These are phyloP conservation scores for Artemia sinica DNA, from an alignment of 2,888 invertebrate species.

Conservation along the genomic window DNA sequence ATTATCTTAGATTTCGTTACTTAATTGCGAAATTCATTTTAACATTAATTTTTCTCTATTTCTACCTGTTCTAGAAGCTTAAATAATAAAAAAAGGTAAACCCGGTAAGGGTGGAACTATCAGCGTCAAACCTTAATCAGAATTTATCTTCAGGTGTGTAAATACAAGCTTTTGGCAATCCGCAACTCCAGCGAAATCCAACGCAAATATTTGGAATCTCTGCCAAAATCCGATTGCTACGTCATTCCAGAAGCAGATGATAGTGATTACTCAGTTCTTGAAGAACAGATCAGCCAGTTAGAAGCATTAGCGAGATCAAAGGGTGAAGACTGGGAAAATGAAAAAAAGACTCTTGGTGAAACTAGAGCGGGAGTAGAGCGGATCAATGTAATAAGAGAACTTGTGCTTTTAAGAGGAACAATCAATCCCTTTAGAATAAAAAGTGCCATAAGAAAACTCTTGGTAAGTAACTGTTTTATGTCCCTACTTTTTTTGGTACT, in stretches of 20 bases:
- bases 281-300: not conserved
- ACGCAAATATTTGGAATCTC: not conserved
- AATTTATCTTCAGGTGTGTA: not conserved
- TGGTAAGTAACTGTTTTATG: not conserved
- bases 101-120: no score
- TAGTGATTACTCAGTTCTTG: not conserved
- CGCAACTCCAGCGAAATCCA: not conserved
- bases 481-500: no score
- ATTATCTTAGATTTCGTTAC: no score
- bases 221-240: conserved; percentile 13
- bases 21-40: no score
- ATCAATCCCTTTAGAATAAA: not conserved
- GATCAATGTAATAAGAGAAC: not conserved
- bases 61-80: no score
- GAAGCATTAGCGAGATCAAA: not conserved
- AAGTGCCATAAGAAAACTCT: not conserved
- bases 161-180: conserved; percentile 13
- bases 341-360: not conserved
- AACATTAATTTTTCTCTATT: no score
- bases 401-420: not conserved
- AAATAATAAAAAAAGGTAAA: no score
- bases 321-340: not conserved
- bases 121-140: no score
- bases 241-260: not conserved
- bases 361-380: not conserved